Percentiles rank a stretch among this genome's conserved stretches.
phyloP scores from a whole-genome alignment of 2,113 vertebrate species.

The Oreocharis arfaki region DNA sequence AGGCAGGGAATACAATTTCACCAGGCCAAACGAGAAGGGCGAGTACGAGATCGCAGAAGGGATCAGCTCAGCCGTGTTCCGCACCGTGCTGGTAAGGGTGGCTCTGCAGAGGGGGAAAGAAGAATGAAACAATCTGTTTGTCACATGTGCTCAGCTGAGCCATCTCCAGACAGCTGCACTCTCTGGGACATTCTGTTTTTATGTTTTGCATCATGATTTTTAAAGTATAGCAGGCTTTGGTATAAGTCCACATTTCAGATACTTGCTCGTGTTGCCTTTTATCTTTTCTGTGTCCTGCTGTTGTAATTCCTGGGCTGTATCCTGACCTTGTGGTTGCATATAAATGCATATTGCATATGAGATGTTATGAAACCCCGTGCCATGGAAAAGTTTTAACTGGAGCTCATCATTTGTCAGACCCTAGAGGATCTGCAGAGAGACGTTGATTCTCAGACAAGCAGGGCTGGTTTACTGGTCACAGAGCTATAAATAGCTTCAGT shows the following conservation, averaged over 20 bases:
- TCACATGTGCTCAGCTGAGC: background rate
- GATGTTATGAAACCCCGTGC: background rate
- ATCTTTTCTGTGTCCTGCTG: background rate
- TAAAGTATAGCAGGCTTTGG: background rate
- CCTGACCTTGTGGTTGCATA: background rate
- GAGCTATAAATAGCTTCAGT: background rate
- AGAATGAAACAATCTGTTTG: background rate
- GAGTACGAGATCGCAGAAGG: conserved; percentile 82
- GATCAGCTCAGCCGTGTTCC: conserved; percentile 77
- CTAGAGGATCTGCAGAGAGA: background rate
- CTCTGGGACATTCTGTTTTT: background rate
- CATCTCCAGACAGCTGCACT: background rate
- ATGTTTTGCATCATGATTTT: background rate
- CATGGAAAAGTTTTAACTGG: background rate
- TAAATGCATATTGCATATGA: background rate
- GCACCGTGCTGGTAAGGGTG: conserved; percentile 77
- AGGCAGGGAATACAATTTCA: conserved; percentile 80
- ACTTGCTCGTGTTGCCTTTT: background rate
- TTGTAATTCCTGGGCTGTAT: background rate
- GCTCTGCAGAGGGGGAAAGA: background rate
- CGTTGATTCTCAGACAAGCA: background rate
- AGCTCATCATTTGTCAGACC: background rate
- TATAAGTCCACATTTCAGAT: background rate
- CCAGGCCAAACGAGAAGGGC: conserved; percentile 78
- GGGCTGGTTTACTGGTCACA: background rate